Base-by-base conservation (phyloP, 2,888 invertebrate species). In the Yponomeuta evonymella region DNA sequence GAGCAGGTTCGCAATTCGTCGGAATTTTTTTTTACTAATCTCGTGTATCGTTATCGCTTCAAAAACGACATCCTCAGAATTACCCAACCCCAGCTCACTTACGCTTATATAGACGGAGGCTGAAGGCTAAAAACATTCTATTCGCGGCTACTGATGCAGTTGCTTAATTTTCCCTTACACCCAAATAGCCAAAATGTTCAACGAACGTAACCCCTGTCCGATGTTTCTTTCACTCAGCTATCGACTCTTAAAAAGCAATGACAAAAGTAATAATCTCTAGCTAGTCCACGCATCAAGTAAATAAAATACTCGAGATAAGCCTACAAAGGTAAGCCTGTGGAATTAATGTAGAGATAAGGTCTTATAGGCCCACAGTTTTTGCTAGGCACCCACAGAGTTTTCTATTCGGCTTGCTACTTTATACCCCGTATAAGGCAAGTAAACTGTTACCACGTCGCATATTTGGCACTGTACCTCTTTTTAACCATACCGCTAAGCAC, bases 401-500 rank as follows among this genome's bases (percentile, higher is more conserved):
- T 87, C 88, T 79, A 72, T 74, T 70, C 69, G 71, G 73, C 58
- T 58, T 70, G 51, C 67, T 77, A 79, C 86, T 89, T 89, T 90
- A 85, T 85, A 79, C 76, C 74, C 89, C 88, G 76, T 88, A 89
- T 86, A 88, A 76, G 89, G 89, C 69, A 74, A 73, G 79, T 83
- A 84, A 88, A 88, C 87, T 85, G 89, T 86, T 85, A 84, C 79
- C 78, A 77, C 80, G 76, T 78, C 12, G 84, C 90, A 85, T 89
- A 89, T 92, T 91, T 91, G 91, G 91, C 90, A 90, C 86, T 79
- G 86, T 80, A 76, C 77, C 79, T 81, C 77, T 83, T 85, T 88
- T 89, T 85, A 84, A 82, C 76, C 83, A 82, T 84, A 87, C 89
- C 86, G 88, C 89, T 88, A 86, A 89, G 86, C 87, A 87, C 83